Conservation (phyloP, 2,888 invertebrate genomes). For the Xanthia icteritia region DNA sequence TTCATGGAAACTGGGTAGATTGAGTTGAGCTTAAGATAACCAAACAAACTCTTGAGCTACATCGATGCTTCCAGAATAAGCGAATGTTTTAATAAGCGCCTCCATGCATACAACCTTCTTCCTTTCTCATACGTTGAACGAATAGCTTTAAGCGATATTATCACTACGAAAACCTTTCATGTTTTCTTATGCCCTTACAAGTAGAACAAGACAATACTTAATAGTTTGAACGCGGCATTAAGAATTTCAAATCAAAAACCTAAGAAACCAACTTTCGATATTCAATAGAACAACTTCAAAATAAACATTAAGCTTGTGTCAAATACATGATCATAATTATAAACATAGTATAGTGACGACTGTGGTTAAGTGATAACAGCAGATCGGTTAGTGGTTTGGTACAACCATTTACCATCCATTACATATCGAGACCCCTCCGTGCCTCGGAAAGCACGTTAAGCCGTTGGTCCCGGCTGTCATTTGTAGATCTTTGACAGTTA, state of each 20-base stretch:
- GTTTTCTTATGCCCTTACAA: not conserved
- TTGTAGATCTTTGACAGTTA: no score
- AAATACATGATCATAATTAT: not conserved
- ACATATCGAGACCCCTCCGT: not conserved
- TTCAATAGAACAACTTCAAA: not conserved
- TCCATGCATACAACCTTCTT: not conserved
- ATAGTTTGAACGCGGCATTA: no score
- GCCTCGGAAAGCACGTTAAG: no score
- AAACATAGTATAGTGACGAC: not conserved
- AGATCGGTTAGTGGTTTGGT: not conserved
- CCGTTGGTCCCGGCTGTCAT: no score
- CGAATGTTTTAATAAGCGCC: conserved; percentile 24
- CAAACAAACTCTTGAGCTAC: conserved; percentile 14
- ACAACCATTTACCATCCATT: not conserved
- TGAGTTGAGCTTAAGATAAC: not conserved
- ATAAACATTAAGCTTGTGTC: not conserved
- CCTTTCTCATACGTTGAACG: not conserved
- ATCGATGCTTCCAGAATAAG: conserved; percentile 25
- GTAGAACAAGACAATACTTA: not conserved
- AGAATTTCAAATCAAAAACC: not conserved
- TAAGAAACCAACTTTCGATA: not conserved
- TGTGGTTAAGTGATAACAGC: not conserved
- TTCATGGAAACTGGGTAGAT: not conserved
- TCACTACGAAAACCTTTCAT: not conserved
- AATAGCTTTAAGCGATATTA: conserved; percentile 11